Evolutionary conservation across 2,888 invertebrate genomes (phyloP), one percentile per base, ranked within the genome.

Genomic region (Meghimatium bilineatum): DNA sequence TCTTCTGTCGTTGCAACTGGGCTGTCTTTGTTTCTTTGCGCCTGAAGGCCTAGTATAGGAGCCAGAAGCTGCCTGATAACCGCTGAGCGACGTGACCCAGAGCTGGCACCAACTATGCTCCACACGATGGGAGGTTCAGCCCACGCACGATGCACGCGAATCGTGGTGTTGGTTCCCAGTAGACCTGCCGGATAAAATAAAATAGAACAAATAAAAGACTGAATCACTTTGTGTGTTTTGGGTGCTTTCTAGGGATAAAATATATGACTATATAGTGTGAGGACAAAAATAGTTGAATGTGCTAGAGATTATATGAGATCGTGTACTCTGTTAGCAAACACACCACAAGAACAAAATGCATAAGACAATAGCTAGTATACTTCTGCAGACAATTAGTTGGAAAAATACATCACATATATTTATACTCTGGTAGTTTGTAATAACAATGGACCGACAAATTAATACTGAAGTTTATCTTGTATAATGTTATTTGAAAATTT

Each of bases 101-200:
- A 75, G 29, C 84, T 49, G 26, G 88, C 88, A 29, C 87, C 87
- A 20, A 87, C 82, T 67, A 87, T 56, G 36, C 85, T 85, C 88
- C 88, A 88, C 49, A 88, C 44, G n/a, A 88, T 82, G 1, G 88
- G 86, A 8, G 88, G 88, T 69, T 88, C 88, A 44, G 78, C 80
- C 87, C 87, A 88, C 1, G 75, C 74, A 2, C 85, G 80, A 78
- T 88, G 86, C 72, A 88, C 88, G 34, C 85, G 86, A 10, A 88
- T 85, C 20, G 76, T 84, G 6, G 88, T 87, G 56, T 85, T 86
- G 23, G 80, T 82, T 23, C 88, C 88, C 85, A 88, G 86, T 60
- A 88, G 76, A 26, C 85, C 88, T 88, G 80, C n/a, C 23, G 60
- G 12, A 66, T 63, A n/a, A 17, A 14, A 12, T 2, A 12, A 10